These are phyloP conservation scores for Fopius arisanus DNA, from an alignment of 1,140 invertebrate genomes.

Conservation along the genomic window DNA sequence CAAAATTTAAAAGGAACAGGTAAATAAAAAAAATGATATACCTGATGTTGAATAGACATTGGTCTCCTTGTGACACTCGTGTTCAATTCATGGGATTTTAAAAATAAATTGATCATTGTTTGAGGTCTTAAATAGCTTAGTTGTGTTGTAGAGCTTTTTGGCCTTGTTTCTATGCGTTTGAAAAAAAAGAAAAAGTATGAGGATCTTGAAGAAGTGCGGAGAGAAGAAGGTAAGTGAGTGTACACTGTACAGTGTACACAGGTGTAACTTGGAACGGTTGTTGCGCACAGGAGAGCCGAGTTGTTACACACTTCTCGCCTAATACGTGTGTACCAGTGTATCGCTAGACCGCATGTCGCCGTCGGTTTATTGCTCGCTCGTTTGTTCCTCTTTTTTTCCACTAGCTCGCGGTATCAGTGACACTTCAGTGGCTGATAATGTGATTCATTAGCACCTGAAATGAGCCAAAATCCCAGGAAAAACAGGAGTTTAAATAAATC, in stretches of 20 bases:
- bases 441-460: slow-evolving; percentile 39
- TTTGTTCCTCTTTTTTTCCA: slow-evolving; percentile 6
- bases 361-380: slow-evolving; percentile 11
- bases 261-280: slow-evolving; percentile 28
- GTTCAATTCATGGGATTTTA: too few species aligned
- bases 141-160: too few species aligned
- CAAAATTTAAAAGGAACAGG: too few species aligned
- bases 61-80: too few species aligned
- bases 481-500: not conserved
- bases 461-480: not conserved
- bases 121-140: too few species aligned
- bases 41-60: too few species aligned
- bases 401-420: slow-evolving; percentile 14
- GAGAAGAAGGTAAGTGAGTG: slow-evolving; percentile 13
- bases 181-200: too few species aligned
- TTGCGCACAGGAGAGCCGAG: slow-evolving; percentile 15
- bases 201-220: not conserved
- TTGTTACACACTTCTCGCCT: not conserved
- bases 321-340: slow-evolving; percentile 13
- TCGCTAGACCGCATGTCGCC: slow-evolving; percentile 50
- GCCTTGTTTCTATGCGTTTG: not conserved
- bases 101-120: too few species aligned
- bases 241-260: too few species aligned
- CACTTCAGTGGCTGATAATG: slow-evolving; percentile 35
- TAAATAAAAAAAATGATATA: too few species aligned